These are phyloP conservation scores for Sebastes reedi DNA, from an alignment of 2,797 vertebrate species.

Conservation along the genomic window DNA sequence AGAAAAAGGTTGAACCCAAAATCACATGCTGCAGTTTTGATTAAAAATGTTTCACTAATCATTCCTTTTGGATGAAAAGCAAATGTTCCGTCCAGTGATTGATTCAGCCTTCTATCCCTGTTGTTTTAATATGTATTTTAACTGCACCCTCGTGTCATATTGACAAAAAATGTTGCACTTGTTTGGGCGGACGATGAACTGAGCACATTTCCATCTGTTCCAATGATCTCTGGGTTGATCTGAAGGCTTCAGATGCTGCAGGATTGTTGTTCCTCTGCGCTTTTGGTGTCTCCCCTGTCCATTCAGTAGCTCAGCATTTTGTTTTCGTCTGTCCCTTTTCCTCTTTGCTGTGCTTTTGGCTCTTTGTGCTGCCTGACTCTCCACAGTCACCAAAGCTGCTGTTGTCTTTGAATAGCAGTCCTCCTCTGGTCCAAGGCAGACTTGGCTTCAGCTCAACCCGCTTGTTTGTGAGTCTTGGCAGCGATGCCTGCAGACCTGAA, in stretches of 20 bases:
- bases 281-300: conserved; percentile 9
- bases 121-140: background rate
- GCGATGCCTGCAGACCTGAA: conserved; percentile 25
- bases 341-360: conserved; percentile 35
- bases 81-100: background rate
- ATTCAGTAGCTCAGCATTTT: conserved; percentile 21
- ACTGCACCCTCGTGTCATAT: background rate
- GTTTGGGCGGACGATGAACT: background rate
- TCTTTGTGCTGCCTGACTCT: conserved; percentile 39
- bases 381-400: conserved; percentile 42
- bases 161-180: background rate
- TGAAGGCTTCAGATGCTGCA: background rate
- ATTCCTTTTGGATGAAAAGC: background rate
- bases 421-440: conserved; percentile 41
- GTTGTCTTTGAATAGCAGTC: conserved; percentile 54
- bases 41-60: background rate
- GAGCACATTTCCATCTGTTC: background rate
- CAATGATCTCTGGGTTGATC: background rate
- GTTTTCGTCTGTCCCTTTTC: conserved; percentile 3
- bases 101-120: background rate
- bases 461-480: conserved; percentile 51
- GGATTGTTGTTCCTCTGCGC: conserved; percentile 2
- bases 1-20: background rate
- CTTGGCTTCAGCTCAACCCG: conserved; percentile 51
- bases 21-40: background rate